Percentiles rank a stretch among this genome's conserved stretches.
Evolutionary conservation across 2,113 vertebrate genomes (phyloP).

Genomic region (Lophura nycthemera): DNA sequence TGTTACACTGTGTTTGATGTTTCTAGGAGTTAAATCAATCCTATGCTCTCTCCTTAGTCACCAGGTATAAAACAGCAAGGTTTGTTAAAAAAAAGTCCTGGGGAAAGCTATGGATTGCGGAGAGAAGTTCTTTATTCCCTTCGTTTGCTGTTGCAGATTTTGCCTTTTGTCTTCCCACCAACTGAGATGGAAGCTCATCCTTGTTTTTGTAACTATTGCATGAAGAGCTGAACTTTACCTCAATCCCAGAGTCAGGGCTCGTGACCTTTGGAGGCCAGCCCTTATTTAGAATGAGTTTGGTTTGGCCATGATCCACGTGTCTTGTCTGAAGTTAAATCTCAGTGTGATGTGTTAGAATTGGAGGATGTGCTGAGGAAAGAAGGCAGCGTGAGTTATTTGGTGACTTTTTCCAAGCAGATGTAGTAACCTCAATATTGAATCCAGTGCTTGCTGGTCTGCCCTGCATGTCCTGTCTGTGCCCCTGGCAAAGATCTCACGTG

Average conservation of each 20-base stretch:
- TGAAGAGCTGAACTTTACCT: neutral
- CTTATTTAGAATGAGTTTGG: neutral
- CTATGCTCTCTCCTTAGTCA: neutral
- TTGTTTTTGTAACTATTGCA: neutral
- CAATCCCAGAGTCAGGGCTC: neutral
- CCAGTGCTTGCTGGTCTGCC: neutral
- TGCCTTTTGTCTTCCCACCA: neutral
- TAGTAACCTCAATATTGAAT: neutral
- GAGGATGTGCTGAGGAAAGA: neutral
- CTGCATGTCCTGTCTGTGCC: neutral
- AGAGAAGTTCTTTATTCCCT: neutral
- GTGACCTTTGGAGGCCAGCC: neutral
- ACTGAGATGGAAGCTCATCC: neutral
- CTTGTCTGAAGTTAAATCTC: constrained; percentile 27
- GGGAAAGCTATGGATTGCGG: neutral
- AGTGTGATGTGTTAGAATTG: neutral
- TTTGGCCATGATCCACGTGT: neutral
- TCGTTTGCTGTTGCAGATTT: neutral
- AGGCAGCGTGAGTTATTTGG: neutral
- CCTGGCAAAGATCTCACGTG: neutral
- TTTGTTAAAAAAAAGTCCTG: neutral
- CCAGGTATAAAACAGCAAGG: neutral
- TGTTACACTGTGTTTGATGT: neutral
- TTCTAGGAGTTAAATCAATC: neutral
- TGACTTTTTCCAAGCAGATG: neutral